A percentile compares a stretch with the other conserved stretches of the same genome.
phyloP scores from a whole-genome alignment of 2,797 vertebrate species.

The Emys orbicularis region DNA sequence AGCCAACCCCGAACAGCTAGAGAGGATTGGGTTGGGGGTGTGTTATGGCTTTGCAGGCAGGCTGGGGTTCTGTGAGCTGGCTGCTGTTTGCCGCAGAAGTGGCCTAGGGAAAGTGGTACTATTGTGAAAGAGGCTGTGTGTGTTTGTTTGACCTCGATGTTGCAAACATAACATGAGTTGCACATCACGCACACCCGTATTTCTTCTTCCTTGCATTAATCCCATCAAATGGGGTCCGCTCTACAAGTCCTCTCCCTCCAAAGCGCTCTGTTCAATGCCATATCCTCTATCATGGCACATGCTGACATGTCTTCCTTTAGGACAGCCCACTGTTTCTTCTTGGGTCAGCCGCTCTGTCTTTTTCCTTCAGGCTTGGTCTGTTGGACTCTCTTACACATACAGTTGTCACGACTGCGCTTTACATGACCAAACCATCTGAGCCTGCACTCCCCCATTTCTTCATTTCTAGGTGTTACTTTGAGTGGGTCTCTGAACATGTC shows the following conservation, averaged over 20 bases:
- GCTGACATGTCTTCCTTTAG: not conserved
- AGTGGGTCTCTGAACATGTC: not conserved
- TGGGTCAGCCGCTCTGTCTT: not conserved
- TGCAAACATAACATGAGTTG: not conserved
- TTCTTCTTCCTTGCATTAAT: not conserved
- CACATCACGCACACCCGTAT: not conserved
- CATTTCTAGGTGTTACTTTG: not conserved
- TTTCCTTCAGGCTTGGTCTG: not conserved
- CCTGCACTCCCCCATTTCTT: not conserved
- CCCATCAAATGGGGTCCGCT: not conserved
- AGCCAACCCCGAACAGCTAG: not conserved
- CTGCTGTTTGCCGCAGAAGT: not conserved
- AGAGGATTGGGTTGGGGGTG: not conserved
- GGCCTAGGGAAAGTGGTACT: not conserved
- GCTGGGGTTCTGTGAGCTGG: not conserved
- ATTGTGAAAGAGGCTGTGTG: not conserved
- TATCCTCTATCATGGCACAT: not conserved
- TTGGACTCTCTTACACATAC: not conserved
- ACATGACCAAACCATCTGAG: not conserved
- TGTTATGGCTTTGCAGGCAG: not conserved
- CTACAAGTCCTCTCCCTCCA: not conserved
- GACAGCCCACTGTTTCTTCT: not conserved
- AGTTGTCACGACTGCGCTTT: not conserved
- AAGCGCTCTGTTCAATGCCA: not conserved
- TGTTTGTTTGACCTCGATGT: not conserved